A percentile compares a stretch with the other conserved stretches of the same genome.
These are phyloP conservation scores for Lysandra bellargus DNA, from an alignment of 2,888 invertebrate genomes.

Conservation along the genomic window DNA sequence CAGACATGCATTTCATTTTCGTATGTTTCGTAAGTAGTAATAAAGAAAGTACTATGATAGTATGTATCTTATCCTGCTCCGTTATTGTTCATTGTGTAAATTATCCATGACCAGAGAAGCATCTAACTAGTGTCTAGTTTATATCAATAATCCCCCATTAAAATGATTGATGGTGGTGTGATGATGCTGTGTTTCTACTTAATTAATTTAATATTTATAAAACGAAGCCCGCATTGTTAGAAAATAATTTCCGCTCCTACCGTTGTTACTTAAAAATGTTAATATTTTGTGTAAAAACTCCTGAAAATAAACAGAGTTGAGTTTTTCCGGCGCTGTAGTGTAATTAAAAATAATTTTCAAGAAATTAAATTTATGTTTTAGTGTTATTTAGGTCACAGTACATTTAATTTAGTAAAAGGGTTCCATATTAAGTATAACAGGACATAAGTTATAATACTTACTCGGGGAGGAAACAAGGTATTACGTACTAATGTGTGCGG, in stretches of 20 bases:
- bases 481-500: too few relatives aligned
- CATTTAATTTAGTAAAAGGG: neutral
- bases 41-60: too few relatives aligned
- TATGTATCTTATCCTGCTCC: too few relatives aligned
- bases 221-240: constrained; percentile 11
- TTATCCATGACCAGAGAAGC: neutral
- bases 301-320: neutral
- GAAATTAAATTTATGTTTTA: neutral
- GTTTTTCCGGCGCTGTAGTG: neutral
- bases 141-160: constrained; percentile 14
- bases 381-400: neutral
- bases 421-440: neutral
- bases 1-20: too few relatives aligned
- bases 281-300: neutral
- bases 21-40: too few relatives aligned
- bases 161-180: constrained; percentile 2
- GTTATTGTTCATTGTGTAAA: neutral
- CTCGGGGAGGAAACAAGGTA: too few relatives aligned
- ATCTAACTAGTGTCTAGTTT: neutral
- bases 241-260: neutral
- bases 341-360: neutral
- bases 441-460: too few relatives aligned
- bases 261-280: constrained; percentile 9
- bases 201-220: constrained; percentile 19
- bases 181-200: constrained; percentile 1